Base-by-base conservation (phyloP, 2,797 vertebrate genomes). In the Danio kyathit region DNA sequence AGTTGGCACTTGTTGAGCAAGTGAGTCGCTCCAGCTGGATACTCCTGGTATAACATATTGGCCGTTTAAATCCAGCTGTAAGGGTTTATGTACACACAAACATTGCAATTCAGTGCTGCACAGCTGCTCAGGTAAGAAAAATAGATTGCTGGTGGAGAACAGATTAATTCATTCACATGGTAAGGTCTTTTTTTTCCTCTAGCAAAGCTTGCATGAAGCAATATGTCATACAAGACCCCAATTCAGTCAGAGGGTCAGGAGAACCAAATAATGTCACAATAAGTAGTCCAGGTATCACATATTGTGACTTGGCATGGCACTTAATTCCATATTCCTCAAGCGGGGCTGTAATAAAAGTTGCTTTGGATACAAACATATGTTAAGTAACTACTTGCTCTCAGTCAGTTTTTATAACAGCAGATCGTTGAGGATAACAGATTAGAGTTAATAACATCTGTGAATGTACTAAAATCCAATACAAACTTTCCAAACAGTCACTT, bases 31-130 rank as follows among this genome's bases (percentile, higher is more conserved):
- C 84, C 85, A 6, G 76, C 13, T 0, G 85, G 81, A n/a, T 75
- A 87, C 48, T 86, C 79, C 65, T 88, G 10, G 10, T 85, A 83
- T 16, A 88, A 76, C 70, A 86, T 67, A 6, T 73, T 86, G 82
- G 87, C 82, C 5, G 74, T 81, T 52, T 81, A 66, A 54, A 90
- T 90, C 84, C 86, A 89, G 76, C 83, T 84, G 67, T 82, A 67
- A 6, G 29, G 54, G 80, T 88, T 88, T 40, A 77, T 56, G 69
- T 81, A 83, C 76, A 90, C 77, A 3, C 60, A 84, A 5, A 76
- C 65, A 12, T 89, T 72, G 5, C 81, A 21, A 1, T 82, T 82
- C 66, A 84, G 46, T 71, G 85, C 13, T 7, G 17, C 21, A 83
- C 19, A 70, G 44, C 76, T 70, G 29, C 16, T 57, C 54, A 41